Percentiles rank a stretch among this genome's conserved stretches.
phyloP scores from a whole-genome alignment of 2,888 invertebrate species.

The Iselma pallidipennis region DNA sequence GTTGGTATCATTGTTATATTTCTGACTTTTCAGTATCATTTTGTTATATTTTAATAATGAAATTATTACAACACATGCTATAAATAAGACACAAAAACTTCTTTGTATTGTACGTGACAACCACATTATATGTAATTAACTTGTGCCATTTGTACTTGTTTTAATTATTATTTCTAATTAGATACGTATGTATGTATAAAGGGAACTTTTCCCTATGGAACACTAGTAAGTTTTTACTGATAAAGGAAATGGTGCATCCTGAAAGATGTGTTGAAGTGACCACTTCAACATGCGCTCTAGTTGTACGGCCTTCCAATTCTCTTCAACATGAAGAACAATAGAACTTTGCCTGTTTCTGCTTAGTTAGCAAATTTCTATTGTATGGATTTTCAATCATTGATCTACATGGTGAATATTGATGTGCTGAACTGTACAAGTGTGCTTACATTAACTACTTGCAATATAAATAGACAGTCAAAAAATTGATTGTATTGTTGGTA shows the following conservation, averaged over 20 bases:
- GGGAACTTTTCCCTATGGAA: neutral
- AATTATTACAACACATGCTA: conserved; percentile 39
- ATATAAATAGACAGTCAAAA: too few species aligned
- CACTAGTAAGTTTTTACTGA: conserved; percentile 18
- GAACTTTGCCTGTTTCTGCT: too few species aligned
- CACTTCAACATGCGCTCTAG: conserved; percentile 46
- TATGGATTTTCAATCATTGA: too few species aligned
- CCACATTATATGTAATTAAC: conserved; percentile 21
- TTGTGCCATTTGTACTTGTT: too few species aligned
- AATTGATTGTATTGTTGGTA: too few species aligned
- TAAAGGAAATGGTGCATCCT: conserved; percentile 34
- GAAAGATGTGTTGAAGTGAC: conserved; percentile 35
- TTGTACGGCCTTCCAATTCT: conserved; percentile 38
- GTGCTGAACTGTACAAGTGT: too few species aligned
- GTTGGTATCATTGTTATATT: neutral
- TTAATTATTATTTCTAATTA: too few species aligned
- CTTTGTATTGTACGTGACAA: conserved; percentile 35
- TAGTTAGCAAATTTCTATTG: too few species aligned
- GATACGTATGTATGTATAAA: too few species aligned
- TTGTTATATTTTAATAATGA: conserved; percentile 29
- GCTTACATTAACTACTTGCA: too few species aligned
- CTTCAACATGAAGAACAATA: too few species aligned
- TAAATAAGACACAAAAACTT: conserved; percentile 42
- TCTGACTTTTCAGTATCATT: neutral
- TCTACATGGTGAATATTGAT: too few species aligned